Conservation (phyloP, 2,888 invertebrate genomes). For the Rambutsinella grinnellia region DNA sequence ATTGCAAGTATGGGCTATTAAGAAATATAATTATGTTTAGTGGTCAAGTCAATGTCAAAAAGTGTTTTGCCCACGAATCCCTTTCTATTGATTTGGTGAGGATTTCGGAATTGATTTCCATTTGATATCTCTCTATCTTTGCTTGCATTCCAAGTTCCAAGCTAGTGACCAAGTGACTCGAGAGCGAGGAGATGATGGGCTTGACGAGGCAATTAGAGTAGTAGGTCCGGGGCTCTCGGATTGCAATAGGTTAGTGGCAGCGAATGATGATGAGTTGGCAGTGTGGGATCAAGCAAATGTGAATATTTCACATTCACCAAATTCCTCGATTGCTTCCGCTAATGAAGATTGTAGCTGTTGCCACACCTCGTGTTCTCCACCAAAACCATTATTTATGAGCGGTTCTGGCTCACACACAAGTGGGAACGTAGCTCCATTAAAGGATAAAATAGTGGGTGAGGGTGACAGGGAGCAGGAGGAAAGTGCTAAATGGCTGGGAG, state of each 20-base stretch:
- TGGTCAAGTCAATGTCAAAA: no score
- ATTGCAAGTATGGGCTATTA: no score
- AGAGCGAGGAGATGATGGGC: not conserved
- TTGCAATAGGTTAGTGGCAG: no score
- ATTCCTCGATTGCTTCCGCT: slow-evolving; percentile 33
- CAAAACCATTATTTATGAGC: not conserved
- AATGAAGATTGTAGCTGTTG: slow-evolving; percentile 28
- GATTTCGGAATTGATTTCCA: no score
- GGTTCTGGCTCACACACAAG: not conserved
- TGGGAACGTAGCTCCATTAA: not conserved
- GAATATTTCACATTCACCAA: slow-evolving; percentile 8
- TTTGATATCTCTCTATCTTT: no score
- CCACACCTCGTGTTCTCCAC: slow-evolving; percentile 1
- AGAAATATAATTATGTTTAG: no score
- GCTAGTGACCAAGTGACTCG: not conserved
- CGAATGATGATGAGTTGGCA: no score
- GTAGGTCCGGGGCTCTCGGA: no score
- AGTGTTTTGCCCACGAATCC: no score
- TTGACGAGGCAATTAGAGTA: not conserved
- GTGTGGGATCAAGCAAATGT: not conserved
- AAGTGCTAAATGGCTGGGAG: slow-evolving; percentile 13
- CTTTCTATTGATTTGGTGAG: no score
- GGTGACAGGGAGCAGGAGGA: not conserved
- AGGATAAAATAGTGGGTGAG: not conserved
- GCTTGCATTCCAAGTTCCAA: no score